phyloP scores from a whole-genome alignment of 2,797 vertebrate species.

The Erpetoichthys calabaricus region DNA sequence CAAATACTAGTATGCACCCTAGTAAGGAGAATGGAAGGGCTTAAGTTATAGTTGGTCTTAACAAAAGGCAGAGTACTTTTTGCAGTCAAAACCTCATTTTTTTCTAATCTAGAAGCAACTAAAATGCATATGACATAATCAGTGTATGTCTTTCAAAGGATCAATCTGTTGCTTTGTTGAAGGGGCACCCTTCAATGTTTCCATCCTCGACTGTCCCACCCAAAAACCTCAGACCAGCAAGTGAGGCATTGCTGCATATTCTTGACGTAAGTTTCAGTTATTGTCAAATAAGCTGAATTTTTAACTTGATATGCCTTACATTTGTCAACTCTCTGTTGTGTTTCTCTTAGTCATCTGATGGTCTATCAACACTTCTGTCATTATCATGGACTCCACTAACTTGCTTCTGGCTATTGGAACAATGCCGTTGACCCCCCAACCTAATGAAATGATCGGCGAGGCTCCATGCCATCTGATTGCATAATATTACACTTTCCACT shows the following conservation, averaged over 20 bases:
- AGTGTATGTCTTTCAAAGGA: too few relatives aligned
- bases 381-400: neutral
- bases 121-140: too few relatives aligned
- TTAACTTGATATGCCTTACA: neutral
- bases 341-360: conserved; percentile 1
- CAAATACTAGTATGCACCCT: too few relatives aligned
- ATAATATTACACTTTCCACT: conserved; percentile 1
- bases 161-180: neutral
- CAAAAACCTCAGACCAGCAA: conserved; percentile 1
- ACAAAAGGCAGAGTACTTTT: too few relatives aligned
- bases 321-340: neutral
- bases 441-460: neutral
- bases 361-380: neutral
- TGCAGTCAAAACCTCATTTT: too few relatives aligned
- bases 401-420: conserved; percentile 5
- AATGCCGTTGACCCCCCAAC: neutral
- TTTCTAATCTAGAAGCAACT: too few relatives aligned
- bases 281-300: neutral
- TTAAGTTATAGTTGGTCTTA: too few relatives aligned
- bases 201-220: conserved; percentile 1
- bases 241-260: neutral
- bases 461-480: neutral
- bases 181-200: neutral
- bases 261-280: neutral
- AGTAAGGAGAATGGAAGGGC: too few relatives aligned